Evolutionary conservation across 2,113 vertebrate species (phyloP).

Genomic region (Alosa alosa): DNA sequence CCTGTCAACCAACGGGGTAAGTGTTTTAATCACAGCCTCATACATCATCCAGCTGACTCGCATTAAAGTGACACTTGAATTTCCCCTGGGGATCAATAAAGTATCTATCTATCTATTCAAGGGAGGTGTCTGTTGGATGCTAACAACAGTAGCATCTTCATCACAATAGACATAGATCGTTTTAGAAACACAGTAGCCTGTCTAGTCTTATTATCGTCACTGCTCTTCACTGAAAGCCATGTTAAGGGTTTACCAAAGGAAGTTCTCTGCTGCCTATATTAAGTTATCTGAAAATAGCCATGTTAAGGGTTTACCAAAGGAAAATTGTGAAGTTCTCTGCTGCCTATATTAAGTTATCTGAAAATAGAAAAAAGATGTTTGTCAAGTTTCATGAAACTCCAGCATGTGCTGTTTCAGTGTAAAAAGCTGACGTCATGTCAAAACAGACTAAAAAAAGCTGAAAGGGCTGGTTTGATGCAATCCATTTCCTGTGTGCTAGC

Average conservation of each 20-base stretch:
- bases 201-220: not conserved
- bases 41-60: not conserved
- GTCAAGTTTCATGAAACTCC: too few species aligned
- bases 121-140: not conserved
- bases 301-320: not conserved
- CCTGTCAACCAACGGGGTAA: conserved; percentile 98
- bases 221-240: not conserved
- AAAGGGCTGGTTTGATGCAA: not conserved
- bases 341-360: too few species aligned
- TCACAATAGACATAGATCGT: not conserved
- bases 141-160: not conserved
- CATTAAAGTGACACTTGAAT: not conserved
- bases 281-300: too few species aligned
- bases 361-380: too few species aligned
- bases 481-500: conserved; percentile 65
- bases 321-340: not conserved
- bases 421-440: too few species aligned
- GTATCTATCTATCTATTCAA: too few species aligned
- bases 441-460: too few species aligned
- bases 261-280: too few species aligned
- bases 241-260: not conserved
- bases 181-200: not conserved
- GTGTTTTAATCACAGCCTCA: conserved; percentile 29
- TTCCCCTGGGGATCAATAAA: too few species aligned
- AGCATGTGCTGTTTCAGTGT: too few species aligned